phyloP scores from a whole-genome alignment of 1,140 invertebrate genomes.

The Hypothenemus hampei region DNA sequence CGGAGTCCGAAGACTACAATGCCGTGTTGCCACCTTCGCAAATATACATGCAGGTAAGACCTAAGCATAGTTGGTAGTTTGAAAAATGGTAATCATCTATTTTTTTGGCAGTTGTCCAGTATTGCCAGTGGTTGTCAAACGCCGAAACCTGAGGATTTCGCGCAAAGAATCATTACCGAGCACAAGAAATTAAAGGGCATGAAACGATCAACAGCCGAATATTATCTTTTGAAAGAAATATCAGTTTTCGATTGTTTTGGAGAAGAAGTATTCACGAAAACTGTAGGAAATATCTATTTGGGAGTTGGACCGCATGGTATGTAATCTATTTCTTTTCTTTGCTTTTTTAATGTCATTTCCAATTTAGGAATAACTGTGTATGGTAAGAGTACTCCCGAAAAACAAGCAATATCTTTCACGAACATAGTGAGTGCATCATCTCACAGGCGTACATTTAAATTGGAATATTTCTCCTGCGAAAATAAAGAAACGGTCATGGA shows the following conservation, averaged over 20 bases:
- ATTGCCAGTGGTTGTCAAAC: constrained; percentile 43
- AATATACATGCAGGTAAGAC: constrained; percentile 55
- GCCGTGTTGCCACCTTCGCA: constrained; percentile 53
- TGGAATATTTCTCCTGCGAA: constrained; percentile 67
- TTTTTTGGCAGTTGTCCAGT: constrained; percentile 24
- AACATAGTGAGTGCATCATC: constrained; percentile 77
- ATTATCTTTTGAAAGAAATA: constrained; percentile 75
- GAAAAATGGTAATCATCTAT: not conserved
- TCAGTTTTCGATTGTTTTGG: constrained; percentile 74
- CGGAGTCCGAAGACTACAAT: constrained; percentile 66
- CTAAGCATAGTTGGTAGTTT: not conserved
- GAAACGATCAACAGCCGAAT: constrained; percentile 62
- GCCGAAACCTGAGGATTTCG: constrained; percentile 58
- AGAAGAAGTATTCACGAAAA: constrained; percentile 74
- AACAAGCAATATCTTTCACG: constrained; percentile 70
- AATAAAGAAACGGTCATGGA: constrained; percentile 65
- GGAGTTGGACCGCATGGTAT: constrained; percentile 75
- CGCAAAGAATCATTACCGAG: constrained; percentile 58
- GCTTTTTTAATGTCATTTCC: not conserved
- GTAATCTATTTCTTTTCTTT: not conserved
- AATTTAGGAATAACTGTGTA: constrained; percentile 65
- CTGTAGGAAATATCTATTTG: constrained; percentile 41
- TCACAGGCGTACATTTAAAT: constrained; percentile 65
- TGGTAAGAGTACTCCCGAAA: constrained; percentile 58
- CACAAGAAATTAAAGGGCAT: constrained; percentile 57